Evolutionary conservation across 2,113 vertebrate species (phyloP), one percentile per base, ranked within the genome.

Genomic region (Donacobius atricapilla): DNA sequence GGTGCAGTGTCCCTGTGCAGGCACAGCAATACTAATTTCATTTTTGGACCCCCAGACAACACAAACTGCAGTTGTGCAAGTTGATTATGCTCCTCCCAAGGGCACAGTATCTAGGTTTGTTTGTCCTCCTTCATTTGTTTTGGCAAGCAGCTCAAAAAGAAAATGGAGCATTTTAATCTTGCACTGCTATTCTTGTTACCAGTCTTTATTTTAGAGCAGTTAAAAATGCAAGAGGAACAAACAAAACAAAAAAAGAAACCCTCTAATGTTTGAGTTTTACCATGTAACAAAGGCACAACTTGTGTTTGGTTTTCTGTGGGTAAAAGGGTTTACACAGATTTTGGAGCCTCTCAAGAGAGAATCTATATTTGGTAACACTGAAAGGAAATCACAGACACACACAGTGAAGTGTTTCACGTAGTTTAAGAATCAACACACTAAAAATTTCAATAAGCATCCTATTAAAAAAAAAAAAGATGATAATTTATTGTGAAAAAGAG

Each of bases 121-220:
- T 96, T 95, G 68, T 89, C 69, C 33, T 93, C 60, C 51, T 88
- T 53, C 28, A 20, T 89, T 94, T 80, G 86, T 87, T 92, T 90
- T 92, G 89, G 83, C 89, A 93, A 76, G 51, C 69, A 91, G 53
- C 69, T 89, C 51, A 30, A 45, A 87, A 83, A 54, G 72, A 83
- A 84, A 92, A 89, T 35, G 48, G 60, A 54, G 63, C 80, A 45
- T 92, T 89, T 94, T 78, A 78, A 75, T 89, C 37, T 73, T 57
- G 23, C 23, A 31, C 28, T 53, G 44, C 69, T 93, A 45, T 56
- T 85, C 40, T 82, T 86, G 42, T 54, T 77, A 47, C 11, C 47
- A 23, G 10, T 70, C 56, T 82, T 83, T 45, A 54, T 48, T 70
- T 87, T 28, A 68, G 69, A 57, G 42, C 17, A 48, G 42, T 68